Evolutionary conservation across 1,140 invertebrate genomes (phyloP).

Genomic region (Drosophila elegans): DNA sequence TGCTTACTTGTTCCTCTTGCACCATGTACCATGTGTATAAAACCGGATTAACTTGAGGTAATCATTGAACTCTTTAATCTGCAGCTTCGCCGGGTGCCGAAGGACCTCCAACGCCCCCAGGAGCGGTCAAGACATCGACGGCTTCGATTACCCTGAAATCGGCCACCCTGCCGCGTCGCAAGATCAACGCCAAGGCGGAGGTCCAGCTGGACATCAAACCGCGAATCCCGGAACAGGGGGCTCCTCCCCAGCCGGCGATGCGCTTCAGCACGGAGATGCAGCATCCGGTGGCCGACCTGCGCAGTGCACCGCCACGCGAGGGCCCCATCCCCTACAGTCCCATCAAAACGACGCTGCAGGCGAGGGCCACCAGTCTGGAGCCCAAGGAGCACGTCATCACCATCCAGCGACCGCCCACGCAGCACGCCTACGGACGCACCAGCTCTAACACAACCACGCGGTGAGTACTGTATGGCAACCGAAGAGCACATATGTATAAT

Average conservation of each 20-base stretch:
- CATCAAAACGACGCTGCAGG: conserved; percentile 72
- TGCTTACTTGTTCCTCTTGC: conserved; percentile 44
- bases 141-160: conserved; percentile 89
- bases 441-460: conserved; percentile 77
- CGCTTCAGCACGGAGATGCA: conserved; percentile 84
- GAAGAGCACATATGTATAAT: neutral
- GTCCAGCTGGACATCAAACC: conserved; percentile 86
- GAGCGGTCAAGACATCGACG: conserved; percentile 86
- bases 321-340: conserved; percentile 79
- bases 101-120: conserved; percentile 40
- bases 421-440: conserved; percentile 77
- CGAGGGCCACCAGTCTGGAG: conserved; percentile 78
- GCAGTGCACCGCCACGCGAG: conserved; percentile 84
- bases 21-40: neutral
- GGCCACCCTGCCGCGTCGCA: conserved; percentile 88
- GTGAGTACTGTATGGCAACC: conserved; percentile 29
- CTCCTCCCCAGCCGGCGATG: conserved; percentile 67
- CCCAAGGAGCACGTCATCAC: conserved; percentile 88
- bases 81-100: conserved; percentile 73
- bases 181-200: conserved; percentile 88
- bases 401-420: conserved; percentile 86
- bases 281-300: conserved; percentile 83
- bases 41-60: neutral
- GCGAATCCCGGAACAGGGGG: conserved; percentile 64
- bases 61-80: conserved; percentile 9